Percentiles rank a stretch among this genome's conserved stretches.
Evolutionary conservation across 1,140 invertebrate species (phyloP).

Genomic region (Plectus sambesii): DNA sequence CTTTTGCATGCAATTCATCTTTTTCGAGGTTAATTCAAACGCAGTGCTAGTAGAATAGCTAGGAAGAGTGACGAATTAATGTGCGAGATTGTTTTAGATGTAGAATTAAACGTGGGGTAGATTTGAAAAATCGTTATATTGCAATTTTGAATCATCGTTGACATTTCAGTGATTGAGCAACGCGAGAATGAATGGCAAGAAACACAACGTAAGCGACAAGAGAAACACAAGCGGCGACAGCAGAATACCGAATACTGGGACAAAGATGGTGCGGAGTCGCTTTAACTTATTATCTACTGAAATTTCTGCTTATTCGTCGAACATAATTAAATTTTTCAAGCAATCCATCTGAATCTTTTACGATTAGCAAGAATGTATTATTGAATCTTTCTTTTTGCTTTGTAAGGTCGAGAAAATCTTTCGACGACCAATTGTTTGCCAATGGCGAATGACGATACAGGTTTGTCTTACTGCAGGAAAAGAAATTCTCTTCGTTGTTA

Average conservation of each 20-base stretch:
- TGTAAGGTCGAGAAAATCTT: no score
- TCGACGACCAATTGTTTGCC: no score
- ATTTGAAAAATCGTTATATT: slow-evolving; percentile 3
- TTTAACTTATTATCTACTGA: background rate
- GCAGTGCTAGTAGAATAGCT: no score
- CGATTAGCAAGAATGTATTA: slow-evolving; percentile 41
- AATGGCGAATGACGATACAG: background rate
- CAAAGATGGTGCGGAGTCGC: slow-evolving; percentile 25
- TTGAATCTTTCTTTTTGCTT: slow-evolving; percentile 28
- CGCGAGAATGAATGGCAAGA: slow-evolving; percentile 39
- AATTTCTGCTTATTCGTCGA: background rate
- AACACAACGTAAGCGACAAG: slow-evolving; percentile 23
- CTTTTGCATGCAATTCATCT: no score
- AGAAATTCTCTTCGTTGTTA: no score
- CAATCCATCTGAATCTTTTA: slow-evolving; percentile 11
- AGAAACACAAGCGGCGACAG: slow-evolving; percentile 27
- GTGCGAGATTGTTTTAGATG: slow-evolving; percentile 15
- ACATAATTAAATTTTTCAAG: slow-evolving; percentile 1
- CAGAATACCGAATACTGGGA: slow-evolving; percentile 27
- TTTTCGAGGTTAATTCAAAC: slow-evolving; percentile 2
- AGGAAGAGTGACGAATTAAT: no score
- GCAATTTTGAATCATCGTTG: no score
- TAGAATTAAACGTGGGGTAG: background rate
- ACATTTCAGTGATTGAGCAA: slow-evolving; percentile 33
- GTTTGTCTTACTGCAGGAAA: no score